Percentiles rank a stretch among this genome's conserved stretches.
Conservation (phyloP, 2,797 vertebrate species). For the Falco peregrinus region DNA sequence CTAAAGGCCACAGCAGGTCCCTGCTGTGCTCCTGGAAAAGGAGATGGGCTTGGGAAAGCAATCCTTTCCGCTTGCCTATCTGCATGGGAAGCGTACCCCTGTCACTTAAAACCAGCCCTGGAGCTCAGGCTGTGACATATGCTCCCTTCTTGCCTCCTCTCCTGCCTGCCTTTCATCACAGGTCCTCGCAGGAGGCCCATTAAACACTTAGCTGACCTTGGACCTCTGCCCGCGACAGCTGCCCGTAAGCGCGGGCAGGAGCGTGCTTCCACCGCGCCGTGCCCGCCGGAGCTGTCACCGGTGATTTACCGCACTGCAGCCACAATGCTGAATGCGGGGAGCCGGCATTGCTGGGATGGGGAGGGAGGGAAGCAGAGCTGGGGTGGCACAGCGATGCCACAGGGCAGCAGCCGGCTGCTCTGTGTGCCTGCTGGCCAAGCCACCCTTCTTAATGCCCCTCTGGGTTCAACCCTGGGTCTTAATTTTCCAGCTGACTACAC, state of each 20-base stretch:
- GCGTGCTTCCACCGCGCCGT: not conserved
- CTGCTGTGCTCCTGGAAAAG: not conserved
- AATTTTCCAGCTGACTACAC: not conserved
- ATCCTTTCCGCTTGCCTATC: fast-evolving
- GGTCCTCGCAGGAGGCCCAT: conserved; percentile 55
- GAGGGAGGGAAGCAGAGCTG: not conserved
- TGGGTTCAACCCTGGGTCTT: not conserved
- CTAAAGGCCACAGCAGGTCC: not conserved
- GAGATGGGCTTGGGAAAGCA: fast-evolving
- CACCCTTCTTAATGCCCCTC: not conserved
- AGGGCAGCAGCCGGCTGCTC: not conserved
- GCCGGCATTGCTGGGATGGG: fast-evolving
- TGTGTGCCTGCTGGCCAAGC: not conserved
- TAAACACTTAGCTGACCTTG: conserved; percentile 56
- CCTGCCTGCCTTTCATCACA: not conserved
- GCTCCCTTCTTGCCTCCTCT: conserved; percentile 19
- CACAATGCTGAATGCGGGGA: fast-evolving
- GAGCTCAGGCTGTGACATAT: conserved; percentile 17
- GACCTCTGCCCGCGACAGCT: conserved; percentile 55
- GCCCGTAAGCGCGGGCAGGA: not conserved
- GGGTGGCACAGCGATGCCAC: not conserved
- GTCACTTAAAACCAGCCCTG: not conserved
- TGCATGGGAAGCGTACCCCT: not conserved
- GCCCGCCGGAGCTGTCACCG: not conserved
- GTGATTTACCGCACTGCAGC: not conserved